A percentile compares a stretch with the other conserved stretches of the same genome.
Evolutionary conservation across 2,888 invertebrate species (phyloP).

Genomic region (Thalpophila matura): DNA sequence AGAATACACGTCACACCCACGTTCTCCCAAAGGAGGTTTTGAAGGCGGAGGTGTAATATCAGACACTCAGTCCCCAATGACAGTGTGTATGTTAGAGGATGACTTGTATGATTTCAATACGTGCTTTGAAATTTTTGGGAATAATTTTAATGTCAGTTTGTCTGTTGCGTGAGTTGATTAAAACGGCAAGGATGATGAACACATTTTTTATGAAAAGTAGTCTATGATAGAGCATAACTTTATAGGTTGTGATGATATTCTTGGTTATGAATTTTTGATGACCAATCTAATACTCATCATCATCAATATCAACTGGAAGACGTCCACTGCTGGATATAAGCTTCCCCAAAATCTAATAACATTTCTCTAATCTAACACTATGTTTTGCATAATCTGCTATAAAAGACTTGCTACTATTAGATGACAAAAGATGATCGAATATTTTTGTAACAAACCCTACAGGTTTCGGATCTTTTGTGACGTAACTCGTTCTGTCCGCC

Average conservation of each 20-base stretch:
- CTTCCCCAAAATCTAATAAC: no score
- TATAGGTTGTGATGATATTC: no score
- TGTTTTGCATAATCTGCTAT: no score
- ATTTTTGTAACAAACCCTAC: not conserved
- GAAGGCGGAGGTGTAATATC: constrained; percentile 47
- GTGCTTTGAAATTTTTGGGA: not conserved
- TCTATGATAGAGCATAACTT: no score
- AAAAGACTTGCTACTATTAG: no score
- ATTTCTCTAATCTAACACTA: no score
- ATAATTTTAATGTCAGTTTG: not conserved
- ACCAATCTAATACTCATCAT: no score
- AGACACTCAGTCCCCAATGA: constrained; percentile 19
- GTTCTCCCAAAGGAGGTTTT: constrained; percentile 28
- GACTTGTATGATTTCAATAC: constrained; percentile 13
- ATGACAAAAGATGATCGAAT: not conserved
- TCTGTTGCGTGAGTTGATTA: not conserved
- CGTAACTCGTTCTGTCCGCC: not conserved
- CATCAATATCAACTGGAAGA: no score
- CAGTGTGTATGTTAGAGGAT: constrained; percentile 1
- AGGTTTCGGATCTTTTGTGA: not conserved
- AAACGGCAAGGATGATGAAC: not conserved
- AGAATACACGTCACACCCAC: constrained; percentile 30
- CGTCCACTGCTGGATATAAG: no score
- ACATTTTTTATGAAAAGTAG: not conserved
- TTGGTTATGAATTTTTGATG: no score